These are phyloP conservation scores for Mongoloraphidia duomilia DNA, from an alignment of 2,888 invertebrate genomes.

Conservation along the genomic window DNA sequence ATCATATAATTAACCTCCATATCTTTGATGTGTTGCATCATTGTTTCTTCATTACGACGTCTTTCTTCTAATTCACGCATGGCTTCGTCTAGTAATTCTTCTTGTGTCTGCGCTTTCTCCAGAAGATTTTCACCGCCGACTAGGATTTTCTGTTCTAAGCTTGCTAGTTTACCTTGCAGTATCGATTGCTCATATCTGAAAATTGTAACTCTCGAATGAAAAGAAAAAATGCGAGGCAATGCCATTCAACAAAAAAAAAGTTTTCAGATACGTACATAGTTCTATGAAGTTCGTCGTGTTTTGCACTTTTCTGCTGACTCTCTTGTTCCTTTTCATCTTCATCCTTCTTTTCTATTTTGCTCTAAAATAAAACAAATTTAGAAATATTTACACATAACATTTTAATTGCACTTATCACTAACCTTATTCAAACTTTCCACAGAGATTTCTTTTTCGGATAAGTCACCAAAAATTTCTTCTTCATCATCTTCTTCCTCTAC, in stretches of 20 bases:
- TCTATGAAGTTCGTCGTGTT: slow-evolving; percentile 46
- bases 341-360: slow-evolving; percentile 30
- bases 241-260: too few relatives aligned
- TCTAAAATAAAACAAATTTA: slow-evolving; percentile 16
- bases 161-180: slow-evolving; percentile 69
- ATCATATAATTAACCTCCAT: neutral
- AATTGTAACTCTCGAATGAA: too few relatives aligned
- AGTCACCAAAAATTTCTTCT: slow-evolving; percentile 14
- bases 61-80: slow-evolving; percentile 61
- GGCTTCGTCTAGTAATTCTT: slow-evolving; percentile 75
- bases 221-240: too few relatives aligned
- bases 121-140: slow-evolving; percentile 96
- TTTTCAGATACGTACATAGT: too few relatives aligned
- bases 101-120: slow-evolving; percentile 92
- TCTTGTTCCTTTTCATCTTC: slow-evolving; percentile 51
- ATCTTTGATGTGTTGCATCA: slow-evolving; percentile 1
- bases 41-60: neutral
- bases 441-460: slow-evolving; percentile 21
- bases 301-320: slow-evolving; percentile 30
- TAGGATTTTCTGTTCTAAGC: slow-evolving; percentile 87
- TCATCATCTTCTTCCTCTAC: slow-evolving; percentile 42
- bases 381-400: slow-evolving; percentile 16
- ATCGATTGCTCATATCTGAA: slow-evolving; percentile 60
- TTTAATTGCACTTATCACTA: slow-evolving; percentile 22
- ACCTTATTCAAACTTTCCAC: slow-evolving; percentile 24